Evolutionary conservation across 2,113 vertebrate genomes (phyloP), one percentile per base, ranked within the genome.

Genomic region (Callionymus lyra): DNA sequence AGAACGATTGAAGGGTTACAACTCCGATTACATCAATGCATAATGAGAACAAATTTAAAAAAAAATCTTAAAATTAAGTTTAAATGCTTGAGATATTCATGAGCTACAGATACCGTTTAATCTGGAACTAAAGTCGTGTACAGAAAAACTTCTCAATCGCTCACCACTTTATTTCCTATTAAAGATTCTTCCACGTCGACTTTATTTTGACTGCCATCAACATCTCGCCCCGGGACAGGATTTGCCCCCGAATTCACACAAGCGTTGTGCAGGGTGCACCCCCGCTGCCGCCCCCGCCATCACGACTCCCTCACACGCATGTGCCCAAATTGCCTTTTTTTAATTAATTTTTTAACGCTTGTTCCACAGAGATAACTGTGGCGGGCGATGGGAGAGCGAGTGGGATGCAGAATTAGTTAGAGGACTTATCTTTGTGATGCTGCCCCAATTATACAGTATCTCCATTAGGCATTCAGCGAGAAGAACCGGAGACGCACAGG

Each of bases 361-460:
- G 68, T 66, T 74, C 59, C 59, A 56, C 59, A 73, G 68, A 74
- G 77, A 83, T 76, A 77, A 75, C 56, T 53, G 59, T 69, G 53
- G 68, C 44, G 33, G 62, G 58, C 34, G 38, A 11, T 41, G 36
- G 37, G 48, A 54, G 38, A 50, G 37, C 38, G 60, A 48, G 53
- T 35, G 21, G 8, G 4, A 27, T 27, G 21, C 40, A 16, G 59
- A 33, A 61, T 62, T 41, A 70, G 59, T 49, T 49, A 44, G 58
- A 38, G 38, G 79, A 72, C 73, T 81, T 74, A 77, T 81, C 65
- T 71, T 42, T 72, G 61, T 70, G 65, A 65, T 59, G 55, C 55
- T 74, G 68, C 60, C 68, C 76, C 68, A 76, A 76, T 80, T 78
- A 80, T 64, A 62, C 70, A 72, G 61, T 59, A 66, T 72, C 70